Conservation (phyloP, 37 sponge, comb jelly and placozoan genomes). For the Trichoplax adhaerens region DNA sequence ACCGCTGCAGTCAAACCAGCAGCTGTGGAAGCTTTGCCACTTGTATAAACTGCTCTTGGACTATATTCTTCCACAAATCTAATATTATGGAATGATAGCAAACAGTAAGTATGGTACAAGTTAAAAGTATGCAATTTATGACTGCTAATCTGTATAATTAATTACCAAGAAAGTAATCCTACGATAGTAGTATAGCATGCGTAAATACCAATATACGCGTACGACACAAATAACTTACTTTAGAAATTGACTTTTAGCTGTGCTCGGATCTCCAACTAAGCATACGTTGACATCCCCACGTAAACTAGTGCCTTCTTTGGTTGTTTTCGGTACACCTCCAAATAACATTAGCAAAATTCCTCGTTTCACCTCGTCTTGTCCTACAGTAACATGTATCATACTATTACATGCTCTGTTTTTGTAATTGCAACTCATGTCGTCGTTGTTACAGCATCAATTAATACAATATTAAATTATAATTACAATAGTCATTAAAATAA, state of each 20-base stretch:
- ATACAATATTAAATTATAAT: too few species aligned
- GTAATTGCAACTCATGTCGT: too few species aligned
- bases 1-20: slow-evolving; percentile 99
- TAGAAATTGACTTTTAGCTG: slow-evolving; percentile 94
- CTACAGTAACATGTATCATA: slow-evolving; percentile 14
- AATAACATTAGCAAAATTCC: slow-evolving; percentile 95
- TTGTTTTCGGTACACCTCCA: slow-evolving; percentile 92
- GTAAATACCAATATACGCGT: too few species aligned
- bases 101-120: too few species aligned
- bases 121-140: too few species aligned
- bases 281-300: slow-evolving; percentile 98
- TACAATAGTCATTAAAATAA: too few species aligned
- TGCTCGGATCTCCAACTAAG: slow-evolving; percentile 96
- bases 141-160: too few species aligned
- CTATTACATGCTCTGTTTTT: background rate
- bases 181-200: too few species aligned
- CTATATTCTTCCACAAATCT: slow-evolving; percentile 68
- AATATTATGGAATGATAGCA: too few species aligned
- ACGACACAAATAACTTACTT: slow-evolving; percentile 35
- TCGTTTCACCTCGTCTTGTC: slow-evolving; percentile 96
- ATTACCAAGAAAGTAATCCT: too few species aligned
- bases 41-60: slow-evolving; percentile 91
- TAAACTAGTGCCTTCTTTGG: slow-evolving; percentile 81
- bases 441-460: too few species aligned
- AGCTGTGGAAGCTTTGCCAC: slow-evolving; percentile 90